Conservation (phyloP, 2,888 invertebrate species). For the Pandemis cinnamomeana region DNA sequence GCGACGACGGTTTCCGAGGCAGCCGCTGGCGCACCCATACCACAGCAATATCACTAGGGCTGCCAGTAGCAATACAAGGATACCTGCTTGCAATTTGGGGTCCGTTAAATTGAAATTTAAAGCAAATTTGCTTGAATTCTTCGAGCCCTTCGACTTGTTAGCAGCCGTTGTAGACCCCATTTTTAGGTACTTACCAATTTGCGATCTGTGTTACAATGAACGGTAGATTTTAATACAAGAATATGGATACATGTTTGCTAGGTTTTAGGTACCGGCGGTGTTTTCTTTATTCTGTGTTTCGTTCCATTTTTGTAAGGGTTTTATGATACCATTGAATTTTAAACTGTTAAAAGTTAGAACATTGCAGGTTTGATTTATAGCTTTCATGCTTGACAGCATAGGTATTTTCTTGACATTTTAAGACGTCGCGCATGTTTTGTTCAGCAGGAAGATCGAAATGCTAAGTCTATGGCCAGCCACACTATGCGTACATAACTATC, state of each 20-base stretch:
- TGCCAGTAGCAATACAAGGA: slow-evolving; percentile 57
- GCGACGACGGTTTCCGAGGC: neutral
- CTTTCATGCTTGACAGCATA: neutral
- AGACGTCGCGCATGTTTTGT: neutral
- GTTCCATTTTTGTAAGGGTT: neutral
- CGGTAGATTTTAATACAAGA: neutral
- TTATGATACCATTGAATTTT: neutral
- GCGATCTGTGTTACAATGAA: neutral
- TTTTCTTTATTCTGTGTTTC: neutral
- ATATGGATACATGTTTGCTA: neutral
- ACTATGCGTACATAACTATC: neutral
- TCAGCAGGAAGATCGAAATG: neutral
- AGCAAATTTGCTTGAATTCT: neutral
- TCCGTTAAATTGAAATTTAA: slow-evolving; percentile 45
- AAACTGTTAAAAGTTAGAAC: neutral
- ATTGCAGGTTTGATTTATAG: neutral
- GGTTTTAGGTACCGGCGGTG: neutral
- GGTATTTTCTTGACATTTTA: neutral
- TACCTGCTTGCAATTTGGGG: slow-evolving; percentile 58
- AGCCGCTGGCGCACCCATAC: slow-evolving; percentile 58
- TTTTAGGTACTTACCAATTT: neutral
- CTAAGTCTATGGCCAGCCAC: neutral
- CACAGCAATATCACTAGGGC: slow-evolving; percentile 59
- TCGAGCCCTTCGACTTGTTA: neutral
- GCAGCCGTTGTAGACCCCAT: neutral